Evolutionary conservation across 2,797 vertebrate genomes (phyloP).

Genomic region (Artibeus lituratus): DNA sequence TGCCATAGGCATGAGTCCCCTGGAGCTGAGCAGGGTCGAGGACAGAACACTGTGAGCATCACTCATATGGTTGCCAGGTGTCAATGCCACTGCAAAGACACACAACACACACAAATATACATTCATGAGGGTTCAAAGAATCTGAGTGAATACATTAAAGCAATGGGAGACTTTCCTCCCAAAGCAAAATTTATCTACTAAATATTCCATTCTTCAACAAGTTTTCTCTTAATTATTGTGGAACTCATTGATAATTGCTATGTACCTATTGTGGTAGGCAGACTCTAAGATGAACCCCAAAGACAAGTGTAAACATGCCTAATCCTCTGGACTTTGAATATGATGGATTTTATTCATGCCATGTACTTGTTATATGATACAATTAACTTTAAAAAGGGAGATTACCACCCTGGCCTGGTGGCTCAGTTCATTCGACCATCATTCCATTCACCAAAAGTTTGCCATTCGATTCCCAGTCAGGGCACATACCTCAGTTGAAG

Average conservation of each 20-base stretch:
- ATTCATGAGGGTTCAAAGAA: not conserved
- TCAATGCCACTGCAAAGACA: too few relatives aligned
- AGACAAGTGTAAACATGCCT: not conserved
- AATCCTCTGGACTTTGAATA: not conserved
- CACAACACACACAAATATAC: not conserved
- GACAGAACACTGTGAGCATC: not conserved
- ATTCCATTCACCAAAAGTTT: not conserved
- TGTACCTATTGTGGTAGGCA: not conserved
- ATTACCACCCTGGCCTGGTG: not conserved
- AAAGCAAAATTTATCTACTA: not conserved
- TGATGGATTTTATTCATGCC: not conserved
- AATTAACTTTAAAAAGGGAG: not conserved
- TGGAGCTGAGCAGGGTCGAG: not conserved
- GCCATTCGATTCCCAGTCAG: not conserved
- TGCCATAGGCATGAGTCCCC: not conserved
- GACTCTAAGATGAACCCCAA: not conserved
- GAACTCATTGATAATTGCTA: not conserved
- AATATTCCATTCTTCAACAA: not conserved
- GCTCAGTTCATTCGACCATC: not conserved
- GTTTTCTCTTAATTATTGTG: not conserved
- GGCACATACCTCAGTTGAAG: not conserved
- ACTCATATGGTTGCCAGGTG: not conserved
- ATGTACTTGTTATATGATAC: not conserved
- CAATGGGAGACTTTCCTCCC: not conserved
- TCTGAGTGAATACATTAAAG: slow-evolving; percentile 21